These are phyloP conservation scores for Drosophila tripunctata DNA, from an alignment of 2,888 invertebrate genomes.

Conservation along the genomic window DNA sequence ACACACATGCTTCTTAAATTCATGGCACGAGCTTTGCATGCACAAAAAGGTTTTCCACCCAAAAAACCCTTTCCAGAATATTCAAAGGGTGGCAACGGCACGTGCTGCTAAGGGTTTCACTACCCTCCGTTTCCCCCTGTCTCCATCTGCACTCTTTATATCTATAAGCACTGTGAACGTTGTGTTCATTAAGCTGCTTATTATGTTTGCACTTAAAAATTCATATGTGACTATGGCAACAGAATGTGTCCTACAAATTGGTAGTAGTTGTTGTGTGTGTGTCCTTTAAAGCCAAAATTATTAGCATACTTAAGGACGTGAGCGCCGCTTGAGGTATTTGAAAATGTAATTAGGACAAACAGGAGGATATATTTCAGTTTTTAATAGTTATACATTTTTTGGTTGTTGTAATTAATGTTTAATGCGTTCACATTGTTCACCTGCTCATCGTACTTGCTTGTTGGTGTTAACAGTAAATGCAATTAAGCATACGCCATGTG, in stretches of 20 bases:
- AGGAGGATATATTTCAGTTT: constrained; percentile 35
- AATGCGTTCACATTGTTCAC: constrained; percentile 17
- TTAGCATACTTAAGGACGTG: constrained; percentile 69
- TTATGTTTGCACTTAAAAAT: constrained; percentile 80
- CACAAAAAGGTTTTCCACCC: constrained; percentile 66
- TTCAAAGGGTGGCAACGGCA: constrained; percentile 52
- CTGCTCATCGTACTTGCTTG: not conserved
- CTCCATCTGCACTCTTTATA: fast-evolving
- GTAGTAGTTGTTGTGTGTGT: constrained; percentile 33
- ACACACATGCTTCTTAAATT: constrained; percentile 58
- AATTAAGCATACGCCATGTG: constrained; percentile 71
- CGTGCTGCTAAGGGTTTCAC: constrained; percentile 33
- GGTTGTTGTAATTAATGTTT: constrained; percentile 44
- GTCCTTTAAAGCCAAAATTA: constrained; percentile 56
- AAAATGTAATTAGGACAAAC: constrained; percentile 54
- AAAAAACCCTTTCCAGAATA: not conserved
- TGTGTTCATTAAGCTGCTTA: constrained; percentile 77
- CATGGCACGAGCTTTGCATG: constrained; percentile 60
- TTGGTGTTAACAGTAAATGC: constrained; percentile 63
- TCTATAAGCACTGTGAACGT: constrained; percentile 25
- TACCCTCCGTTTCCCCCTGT: not conserved
- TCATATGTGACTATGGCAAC: constrained; percentile 74
- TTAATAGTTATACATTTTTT: constrained; percentile 44
- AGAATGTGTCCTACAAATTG: constrained; percentile 53
- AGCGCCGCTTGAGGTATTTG: constrained; percentile 39